Evolutionary conservation across 1,140 invertebrate genomes (phyloP).

Genomic region (Sminthurides bifidus): DNA sequence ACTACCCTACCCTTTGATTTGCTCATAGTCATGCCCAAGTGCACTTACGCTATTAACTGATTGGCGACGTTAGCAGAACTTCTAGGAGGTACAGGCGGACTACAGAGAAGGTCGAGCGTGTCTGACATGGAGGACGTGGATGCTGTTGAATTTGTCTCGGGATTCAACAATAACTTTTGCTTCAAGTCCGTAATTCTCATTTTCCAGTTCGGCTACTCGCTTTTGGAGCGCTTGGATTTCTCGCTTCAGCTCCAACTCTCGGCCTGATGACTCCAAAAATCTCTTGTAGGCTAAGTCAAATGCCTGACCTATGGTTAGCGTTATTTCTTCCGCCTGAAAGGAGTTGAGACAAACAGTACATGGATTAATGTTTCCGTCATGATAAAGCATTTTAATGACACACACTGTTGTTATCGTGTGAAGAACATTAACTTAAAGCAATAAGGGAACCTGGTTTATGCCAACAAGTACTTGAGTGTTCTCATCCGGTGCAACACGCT

Average conservation of each 20-base stretch:
- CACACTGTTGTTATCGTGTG: too few relatives aligned
- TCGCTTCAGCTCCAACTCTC: slow-evolving; percentile 58
- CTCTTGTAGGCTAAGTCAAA: slow-evolving; percentile 88
- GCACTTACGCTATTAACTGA: slow-evolving; percentile 20
- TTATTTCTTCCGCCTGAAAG: slow-evolving; percentile 77
- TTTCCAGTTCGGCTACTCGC: slow-evolving; percentile 55
- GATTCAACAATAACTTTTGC: slow-evolving; percentile 45
- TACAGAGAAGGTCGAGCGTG: slow-evolving; percentile 14
- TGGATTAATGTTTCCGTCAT: too few relatives aligned
- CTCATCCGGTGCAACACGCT: too few relatives aligned
- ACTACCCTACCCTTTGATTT: too few relatives aligned
- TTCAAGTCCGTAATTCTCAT: slow-evolving; percentile 57
- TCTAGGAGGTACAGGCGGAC: slow-evolving; percentile 51
- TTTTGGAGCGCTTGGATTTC: slow-evolving; percentile 59
- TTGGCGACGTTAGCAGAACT: slow-evolving; percentile 39
- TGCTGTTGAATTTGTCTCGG: slow-evolving; percentile 34
- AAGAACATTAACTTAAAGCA: too few relatives aligned
- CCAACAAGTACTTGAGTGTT: too few relatives aligned
- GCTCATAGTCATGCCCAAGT: too few relatives aligned
- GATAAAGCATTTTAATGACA: neutral
- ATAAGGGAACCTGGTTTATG: too few relatives aligned
- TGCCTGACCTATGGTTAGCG: slow-evolving; percentile 89
- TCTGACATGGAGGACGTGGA: slow-evolving; percentile 14
- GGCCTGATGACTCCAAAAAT: slow-evolving; percentile 64
- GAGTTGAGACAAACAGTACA: too few relatives aligned